Percentiles rank a stretch among this genome's conserved stretches.
phyloP scores from a whole-genome alignment of 2,888 invertebrate species.

The Encarsia formosa region DNA sequence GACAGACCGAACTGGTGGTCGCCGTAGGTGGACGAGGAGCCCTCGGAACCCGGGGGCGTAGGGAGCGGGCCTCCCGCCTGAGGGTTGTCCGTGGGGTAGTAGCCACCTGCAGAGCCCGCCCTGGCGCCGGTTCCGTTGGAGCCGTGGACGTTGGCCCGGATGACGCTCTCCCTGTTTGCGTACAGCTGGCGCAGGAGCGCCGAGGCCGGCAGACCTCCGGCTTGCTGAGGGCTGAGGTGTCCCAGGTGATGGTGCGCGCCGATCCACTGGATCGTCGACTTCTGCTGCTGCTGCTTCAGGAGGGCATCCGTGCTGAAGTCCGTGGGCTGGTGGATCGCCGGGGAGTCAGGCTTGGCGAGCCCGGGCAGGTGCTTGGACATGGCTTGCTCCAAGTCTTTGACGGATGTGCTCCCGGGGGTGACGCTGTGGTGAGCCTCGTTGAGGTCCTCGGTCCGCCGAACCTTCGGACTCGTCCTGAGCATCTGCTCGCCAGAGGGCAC shows the following conservation, averaged over 20 bases:
- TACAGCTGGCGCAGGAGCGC: conserved; percentile 90
- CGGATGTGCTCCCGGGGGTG: conserved; percentile 59
- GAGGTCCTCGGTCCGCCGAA: conserved; percentile 38
- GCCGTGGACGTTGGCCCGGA: conserved; percentile 77
- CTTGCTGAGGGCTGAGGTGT: conserved; percentile 59
- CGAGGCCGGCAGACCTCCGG: conserved; percentile 75
- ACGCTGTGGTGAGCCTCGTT: conserved; percentile 35
- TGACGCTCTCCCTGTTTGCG: conserved; percentile 86
- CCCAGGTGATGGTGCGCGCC: conserved; percentile 71
- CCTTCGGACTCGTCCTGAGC: conserved; percentile 46
- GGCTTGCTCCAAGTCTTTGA: conserved; percentile 90
- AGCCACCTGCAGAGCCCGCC: conserved; percentile 41
- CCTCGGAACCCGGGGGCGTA: conserved; percentile 87
- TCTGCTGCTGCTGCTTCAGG: conserved; percentile 73
- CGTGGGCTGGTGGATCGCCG: conserved; percentile 68
- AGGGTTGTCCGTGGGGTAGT: conserved; percentile 37
- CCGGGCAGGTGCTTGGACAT: conserved; percentile 91
- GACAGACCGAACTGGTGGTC: conserved; percentile 60
- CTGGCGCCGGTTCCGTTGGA: conserved; percentile 53
- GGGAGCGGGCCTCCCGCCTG: conserved; percentile 63
- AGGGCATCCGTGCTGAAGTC: conserved; percentile 85
- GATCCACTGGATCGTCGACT: conserved; percentile 90
- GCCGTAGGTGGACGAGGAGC: conserved; percentile 67
- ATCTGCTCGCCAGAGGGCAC: conserved; percentile 47
- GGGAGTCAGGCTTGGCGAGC: conserved; percentile 53